Conservation (phyloP, 2,888 invertebrate genomes). For the Diadegma fenestrale region DNA sequence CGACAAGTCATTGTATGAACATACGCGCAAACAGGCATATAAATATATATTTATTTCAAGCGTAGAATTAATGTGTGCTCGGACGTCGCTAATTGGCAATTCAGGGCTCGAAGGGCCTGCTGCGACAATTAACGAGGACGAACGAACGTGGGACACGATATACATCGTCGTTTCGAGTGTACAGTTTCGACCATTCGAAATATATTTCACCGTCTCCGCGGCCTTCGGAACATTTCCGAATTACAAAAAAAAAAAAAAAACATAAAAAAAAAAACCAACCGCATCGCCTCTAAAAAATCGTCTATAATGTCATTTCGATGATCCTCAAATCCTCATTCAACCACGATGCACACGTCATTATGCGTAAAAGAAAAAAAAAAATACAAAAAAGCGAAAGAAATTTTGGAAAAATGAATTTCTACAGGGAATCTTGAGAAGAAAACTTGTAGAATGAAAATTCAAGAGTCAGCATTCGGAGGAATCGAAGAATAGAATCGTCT, state of each 20-base stretch:
- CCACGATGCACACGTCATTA: not conserved
- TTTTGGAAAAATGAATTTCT: not conserved
- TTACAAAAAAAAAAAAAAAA: not conserved
- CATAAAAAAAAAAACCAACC: not conserved
- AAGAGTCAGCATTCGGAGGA: not conserved
- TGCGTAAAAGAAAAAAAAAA: not conserved
- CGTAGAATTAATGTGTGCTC: constrained; percentile 31
- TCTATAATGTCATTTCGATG: constrained; percentile 42
- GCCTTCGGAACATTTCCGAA: not conserved
- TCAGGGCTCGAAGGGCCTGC: constrained; percentile 63
- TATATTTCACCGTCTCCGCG: not conserved
- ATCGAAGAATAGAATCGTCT: constrained; percentile 18
- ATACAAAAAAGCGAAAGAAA: not conserved
- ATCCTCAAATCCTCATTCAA: constrained; percentile 17
- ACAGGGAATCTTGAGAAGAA: not conserved
- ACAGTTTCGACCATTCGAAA: not conserved
- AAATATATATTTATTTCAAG: not conserved
- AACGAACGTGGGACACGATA: constrained; percentile 57
- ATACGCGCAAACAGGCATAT: not conserved
- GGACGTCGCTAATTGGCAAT: constrained; percentile 69
- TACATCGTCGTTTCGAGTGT: constrained; percentile 15
- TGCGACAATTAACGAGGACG: constrained; percentile 67
- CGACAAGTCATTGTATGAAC: not conserved
- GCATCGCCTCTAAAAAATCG: not conserved
- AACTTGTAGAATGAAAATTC: constrained; percentile 28